Percentiles rank a stretch among this genome's conserved stretches.
These are phyloP conservation scores for Cydia strobilella DNA, from an alignment of 1,140 invertebrate genomes.

Conservation along the genomic window DNA sequence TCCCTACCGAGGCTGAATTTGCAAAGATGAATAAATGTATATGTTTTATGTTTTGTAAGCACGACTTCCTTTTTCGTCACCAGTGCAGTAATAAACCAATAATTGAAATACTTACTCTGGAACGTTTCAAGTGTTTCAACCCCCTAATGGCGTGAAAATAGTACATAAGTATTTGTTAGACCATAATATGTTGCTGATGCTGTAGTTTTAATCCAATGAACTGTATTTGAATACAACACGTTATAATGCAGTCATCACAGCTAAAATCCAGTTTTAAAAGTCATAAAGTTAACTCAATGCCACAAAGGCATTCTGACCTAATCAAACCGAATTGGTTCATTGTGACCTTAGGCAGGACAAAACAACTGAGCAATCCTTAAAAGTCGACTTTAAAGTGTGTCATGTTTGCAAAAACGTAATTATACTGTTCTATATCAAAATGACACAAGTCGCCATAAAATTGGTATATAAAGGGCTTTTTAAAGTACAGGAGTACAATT, in stretches of 20 bases:
- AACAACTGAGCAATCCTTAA: conserved; percentile 3
- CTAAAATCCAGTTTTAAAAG: not conserved
- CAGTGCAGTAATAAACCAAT: too few relatives aligned
- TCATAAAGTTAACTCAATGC: conserved; percentile 1
- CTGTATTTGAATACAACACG: too few relatives aligned
- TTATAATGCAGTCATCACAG: not conserved
- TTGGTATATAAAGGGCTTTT: not conserved
- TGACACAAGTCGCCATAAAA: not conserved
- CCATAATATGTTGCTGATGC: too few relatives aligned
- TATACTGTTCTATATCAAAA: not conserved
- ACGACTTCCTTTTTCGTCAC: too few relatives aligned
- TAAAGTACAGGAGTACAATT: not conserved
- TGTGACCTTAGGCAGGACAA: not conserved
- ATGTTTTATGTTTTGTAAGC: too few relatives aligned
- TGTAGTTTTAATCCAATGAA: too few relatives aligned
- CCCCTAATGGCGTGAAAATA: too few relatives aligned
- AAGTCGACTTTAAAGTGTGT: conserved; percentile 7
- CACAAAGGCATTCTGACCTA: conserved; percentile 3
- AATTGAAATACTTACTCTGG: too few relatives aligned
- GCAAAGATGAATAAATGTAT: too few relatives aligned
- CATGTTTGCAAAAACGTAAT: conserved; percentile 10
- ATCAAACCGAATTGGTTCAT: conserved; percentile 3
- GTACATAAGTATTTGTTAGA: too few relatives aligned
- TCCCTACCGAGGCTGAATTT: too few relatives aligned
- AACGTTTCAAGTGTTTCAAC: too few relatives aligned